phyloP scores from a whole-genome alignment of 2,888 invertebrate genomes.

The Lypha dubia region DNA sequence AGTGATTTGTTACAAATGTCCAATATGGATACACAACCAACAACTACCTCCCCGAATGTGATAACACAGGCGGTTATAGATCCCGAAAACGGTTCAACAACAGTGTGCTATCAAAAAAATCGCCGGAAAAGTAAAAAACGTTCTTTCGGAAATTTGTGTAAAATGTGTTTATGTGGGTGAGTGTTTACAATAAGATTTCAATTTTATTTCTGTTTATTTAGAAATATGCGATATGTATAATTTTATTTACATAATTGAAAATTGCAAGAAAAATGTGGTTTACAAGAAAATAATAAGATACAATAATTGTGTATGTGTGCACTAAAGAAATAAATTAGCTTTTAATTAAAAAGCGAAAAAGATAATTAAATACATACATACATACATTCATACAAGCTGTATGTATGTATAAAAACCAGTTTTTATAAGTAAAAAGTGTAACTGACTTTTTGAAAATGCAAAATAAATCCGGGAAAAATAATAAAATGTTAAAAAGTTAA shows the following conservation, averaged over 20 bases:
- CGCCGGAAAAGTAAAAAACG: slow-evolving; percentile 81
- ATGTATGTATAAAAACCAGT: slow-evolving; percentile 24
- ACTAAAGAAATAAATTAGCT: slow-evolving; percentile 30
- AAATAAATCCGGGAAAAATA: background rate
- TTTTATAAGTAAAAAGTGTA: background rate
- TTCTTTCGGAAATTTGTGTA: slow-evolving; percentile 81
- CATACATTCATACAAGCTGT: background rate
- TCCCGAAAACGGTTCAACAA: slow-evolving; percentile 80
- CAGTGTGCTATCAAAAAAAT: slow-evolving; percentile 82
- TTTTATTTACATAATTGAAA: background rate
- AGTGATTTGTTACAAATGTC: slow-evolving; percentile 68
- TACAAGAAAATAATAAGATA: background rate
- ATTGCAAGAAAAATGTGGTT: background rate
- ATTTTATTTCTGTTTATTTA: background rate
- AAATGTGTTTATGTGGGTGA: slow-evolving; percentile 83
- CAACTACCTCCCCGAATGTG: slow-evolving; percentile 69
- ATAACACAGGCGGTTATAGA: slow-evolving; percentile 76
- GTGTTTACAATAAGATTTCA: slow-evolving; percentile 69
- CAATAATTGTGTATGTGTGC: background rate
- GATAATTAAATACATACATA: background rate
- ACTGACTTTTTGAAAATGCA: background rate
- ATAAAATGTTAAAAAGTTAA: background rate
- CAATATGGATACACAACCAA: slow-evolving; percentile 66
- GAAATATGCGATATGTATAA: background rate
- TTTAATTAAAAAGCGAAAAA: slow-evolving; percentile 31